Conservation (phyloP, 2,888 invertebrate species). For the Macrosoma leucophasiata region DNA sequence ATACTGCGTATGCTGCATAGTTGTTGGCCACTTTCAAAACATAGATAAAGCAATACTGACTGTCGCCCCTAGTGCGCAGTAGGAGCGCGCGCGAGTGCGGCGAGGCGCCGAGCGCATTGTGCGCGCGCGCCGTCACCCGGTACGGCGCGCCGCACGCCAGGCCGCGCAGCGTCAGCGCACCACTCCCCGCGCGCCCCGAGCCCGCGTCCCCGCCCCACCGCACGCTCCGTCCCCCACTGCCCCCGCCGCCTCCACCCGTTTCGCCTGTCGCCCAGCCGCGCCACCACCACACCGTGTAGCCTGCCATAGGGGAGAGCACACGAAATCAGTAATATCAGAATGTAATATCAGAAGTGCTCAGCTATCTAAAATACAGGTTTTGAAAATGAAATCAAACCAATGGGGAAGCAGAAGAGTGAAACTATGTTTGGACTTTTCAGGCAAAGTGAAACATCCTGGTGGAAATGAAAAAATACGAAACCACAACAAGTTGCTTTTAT, state of each 20-base stretch:
- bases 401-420: too few species aligned
- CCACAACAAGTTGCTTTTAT: too few species aligned
- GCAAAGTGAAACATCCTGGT: too few species aligned
- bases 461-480: too few species aligned
- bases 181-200: conserved; percentile 50
- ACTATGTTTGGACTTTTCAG: too few species aligned
- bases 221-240: conserved; percentile 41
- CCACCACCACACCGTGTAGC: conserved; percentile 48
- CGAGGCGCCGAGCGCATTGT: conserved; percentile 81
- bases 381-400: too few species aligned
- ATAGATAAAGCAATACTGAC: conserved; percentile 30
- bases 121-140: conserved; percentile 79
- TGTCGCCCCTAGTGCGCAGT: conserved; percentile 80
- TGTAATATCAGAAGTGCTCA: too few species aligned
- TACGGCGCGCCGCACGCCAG: conserved; percentile 84
- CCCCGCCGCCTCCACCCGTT: conserved; percentile 33
- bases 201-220: conserved; percentile 25
- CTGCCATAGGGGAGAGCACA: too few species aligned
- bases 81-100: conserved; percentile 74
- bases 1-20: too few species aligned
- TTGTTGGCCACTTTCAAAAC: neutral
- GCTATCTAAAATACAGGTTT: too few species aligned
- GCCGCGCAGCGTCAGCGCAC: conserved; percentile 73
- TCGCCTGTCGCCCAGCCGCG: conserved; percentile 18
- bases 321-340: too few species aligned